Base-by-base conservation (phyloP, 2,888 invertebrate species). In the Molorchus minor region DNA sequence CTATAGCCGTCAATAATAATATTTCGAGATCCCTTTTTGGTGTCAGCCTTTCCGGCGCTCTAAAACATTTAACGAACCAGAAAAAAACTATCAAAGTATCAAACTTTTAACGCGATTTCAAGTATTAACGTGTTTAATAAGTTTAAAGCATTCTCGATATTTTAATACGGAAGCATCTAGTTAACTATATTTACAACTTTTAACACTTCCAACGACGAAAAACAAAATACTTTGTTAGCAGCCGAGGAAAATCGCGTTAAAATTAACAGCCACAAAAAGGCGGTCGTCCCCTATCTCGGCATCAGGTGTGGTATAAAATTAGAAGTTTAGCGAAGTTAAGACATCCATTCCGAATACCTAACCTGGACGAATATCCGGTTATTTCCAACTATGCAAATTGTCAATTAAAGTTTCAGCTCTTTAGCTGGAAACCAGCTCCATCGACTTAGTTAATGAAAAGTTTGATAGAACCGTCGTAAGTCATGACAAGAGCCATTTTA, bases 301-400 rank as follows among this genome's bases (percentile, higher is more conserved):
- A 47, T 47, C 47, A 47, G 47, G 47, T 47, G 47, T 12, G 17
- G 35, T 33, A 10, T 13, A 35, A 47, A 47, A 47, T 47, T 47
- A 47, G 19, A 47, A 47, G 19, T 47, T 46, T 47, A 47, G 47
- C 19, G 33, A 47, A 35, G 40, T 47, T 47, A 47, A 47, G 47
- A 36, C 47, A 17, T 47, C 33, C 12, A 47, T 35, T 47, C 2
- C 47, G 35, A 30, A 47, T 47, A n/a, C n/a, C n/a, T n/a, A 47
- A 47, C 47, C 35, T 19, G 19, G 19, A 47, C 15, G 40, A 40
- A 40, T 29, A 29, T 13, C 47, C n/a, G n/a, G n/a, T n/a, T n/a
- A n/a, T n/a, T n/a, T n/a, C 38, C 38, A 49, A 49, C 25, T 49
- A 49, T 49, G 49, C 49, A 49, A 49, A 49, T 49, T 49, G 49